Percentiles rank a stretch among this genome's conserved stretches.
These are phyloP conservation scores for Microtus ochrogaster DNA, from an alignment of 2,113 vertebrate species.

Conservation along the genomic window DNA sequence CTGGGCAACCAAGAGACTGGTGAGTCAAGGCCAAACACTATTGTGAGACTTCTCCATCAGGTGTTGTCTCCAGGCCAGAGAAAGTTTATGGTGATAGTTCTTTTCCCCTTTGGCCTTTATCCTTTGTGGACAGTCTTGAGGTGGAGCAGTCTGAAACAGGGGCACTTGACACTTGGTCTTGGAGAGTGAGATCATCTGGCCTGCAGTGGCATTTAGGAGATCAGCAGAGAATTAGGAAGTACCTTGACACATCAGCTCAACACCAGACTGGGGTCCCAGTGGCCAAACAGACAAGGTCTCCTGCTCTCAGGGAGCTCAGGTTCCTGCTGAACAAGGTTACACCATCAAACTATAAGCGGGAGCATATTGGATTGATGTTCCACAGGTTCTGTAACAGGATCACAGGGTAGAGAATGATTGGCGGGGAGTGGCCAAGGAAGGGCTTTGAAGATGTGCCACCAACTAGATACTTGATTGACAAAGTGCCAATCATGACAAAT, in stretches of 20 bases:
- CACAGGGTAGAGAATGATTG: rapidly evolving
- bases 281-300: neutral
- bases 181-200: neutral
- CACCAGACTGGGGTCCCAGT: neutral
- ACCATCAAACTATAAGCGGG: neutral
- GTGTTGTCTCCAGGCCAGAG: slow-evolving; percentile 37
- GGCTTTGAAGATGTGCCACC: neutral
- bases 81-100: slow-evolving; percentile 9
- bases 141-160: slow-evolving; percentile 30
- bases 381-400: neutral
- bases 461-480: neutral
- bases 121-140: neutral
- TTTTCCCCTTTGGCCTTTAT: slow-evolving; percentile 31
- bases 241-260: neutral
- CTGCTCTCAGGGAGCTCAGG: neutral
- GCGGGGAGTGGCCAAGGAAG: neutral
- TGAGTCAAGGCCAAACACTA: slow-evolving; percentile 19
- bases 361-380: neutral
- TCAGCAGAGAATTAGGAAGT: neutral
- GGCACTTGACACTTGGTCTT: slow-evolving; percentile 15
- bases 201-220: neutral
- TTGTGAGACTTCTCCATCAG: slow-evolving; percentile 46
- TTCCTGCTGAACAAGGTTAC: neutral
- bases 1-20: neutral
- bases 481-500: neutral